These are phyloP conservation scores for Sisor rabdophorus DNA, from an alignment of 2,113 vertebrate species.

Conservation along the genomic window DNA sequence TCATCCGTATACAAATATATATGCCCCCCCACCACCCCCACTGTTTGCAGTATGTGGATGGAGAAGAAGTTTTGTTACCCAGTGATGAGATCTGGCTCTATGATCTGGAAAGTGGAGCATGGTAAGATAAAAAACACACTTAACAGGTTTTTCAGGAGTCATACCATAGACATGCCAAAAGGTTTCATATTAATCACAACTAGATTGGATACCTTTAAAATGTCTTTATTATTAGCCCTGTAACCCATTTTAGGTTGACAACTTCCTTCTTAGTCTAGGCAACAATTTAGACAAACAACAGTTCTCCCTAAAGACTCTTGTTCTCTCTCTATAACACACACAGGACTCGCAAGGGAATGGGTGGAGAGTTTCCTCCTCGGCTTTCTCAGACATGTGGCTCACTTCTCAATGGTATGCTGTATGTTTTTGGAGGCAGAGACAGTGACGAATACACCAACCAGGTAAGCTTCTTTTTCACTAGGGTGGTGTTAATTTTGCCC, in stretches of 20 bases:
- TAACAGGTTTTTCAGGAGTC: constrained; percentile 1
- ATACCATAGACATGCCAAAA: neutral
- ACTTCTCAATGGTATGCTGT: constrained; percentile 75
- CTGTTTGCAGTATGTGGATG: constrained; percentile 75
- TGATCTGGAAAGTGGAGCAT: constrained; percentile 80
- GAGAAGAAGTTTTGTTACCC: constrained; percentile 82
- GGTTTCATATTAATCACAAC: neutral
- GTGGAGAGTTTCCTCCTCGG: constrained; percentile 79
- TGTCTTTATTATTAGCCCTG: neutral
- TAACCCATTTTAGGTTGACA: neutral
- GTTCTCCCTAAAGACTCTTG: neutral
- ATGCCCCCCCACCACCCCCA: too few relatives aligned
- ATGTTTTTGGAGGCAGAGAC: constrained; percentile 88
- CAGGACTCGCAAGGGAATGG: constrained; percentile 81
- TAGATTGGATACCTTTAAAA: neutral
- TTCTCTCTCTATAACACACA: neutral
- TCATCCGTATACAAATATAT: neutral
- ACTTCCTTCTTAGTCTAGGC: neutral
- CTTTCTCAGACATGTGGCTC: constrained; percentile 82
- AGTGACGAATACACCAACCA: constrained; percentile 80
- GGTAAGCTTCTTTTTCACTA: constrained; percentile 58
- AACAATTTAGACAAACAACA: constrained; percentile 8
- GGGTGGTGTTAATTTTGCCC: neutral
- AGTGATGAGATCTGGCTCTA: constrained; percentile 91
- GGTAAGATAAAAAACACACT: constrained; percentile 68